Evolutionary conservation across 35 echinoderm and acorn worm species (phyloP), one percentile per base, ranked within the genome.

Genomic region (Heliocidaris erythrogramma): DNA sequence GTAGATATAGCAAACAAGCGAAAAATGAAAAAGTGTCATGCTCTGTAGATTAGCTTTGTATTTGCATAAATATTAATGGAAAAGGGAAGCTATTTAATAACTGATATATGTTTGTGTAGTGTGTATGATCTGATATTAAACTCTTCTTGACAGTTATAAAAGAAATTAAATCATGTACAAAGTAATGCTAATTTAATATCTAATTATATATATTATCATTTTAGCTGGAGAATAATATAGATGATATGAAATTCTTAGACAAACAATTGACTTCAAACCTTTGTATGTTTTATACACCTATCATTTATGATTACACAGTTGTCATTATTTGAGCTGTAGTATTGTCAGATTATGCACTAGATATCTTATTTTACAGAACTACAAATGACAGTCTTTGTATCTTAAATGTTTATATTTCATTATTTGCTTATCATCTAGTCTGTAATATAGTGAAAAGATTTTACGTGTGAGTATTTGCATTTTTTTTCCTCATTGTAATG

Each of bases 181-280:
- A 92, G 91, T 92, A 92, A n/a, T 92, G 49, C 49, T 92, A 92
- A 92, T 92, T 92, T 92, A 92, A 92, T 92, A 92, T 92, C 48
- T 92, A 92, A 48, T 92, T 92, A 49, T 52, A 59, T 92, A 92
- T 92, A 92, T 52, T 92, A 92, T 59, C 91, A 92, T 92, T 92
- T 30, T 92, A 92, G 91, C 91, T 48, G 24, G 9, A 52, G 48
- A 92, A 49, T 92, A 92, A 31, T 47, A 17, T 89, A 50, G 48
- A 92, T 92, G 49, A 92, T 92, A 92, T 92, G 29, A n/a, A 59
- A 59, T 52, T 92, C 29, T 92, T 49, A 92, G 91, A 48, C 50
- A 30, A 30, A 49, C 48, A 53, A 92, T 48, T 92, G 47, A 59
- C 49, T 52, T 92, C 49, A 92, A 78, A 59, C 31, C n/a, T 92